phyloP scores from a whole-genome alignment of 2,113 vertebrate genomes.

The Lycaon pictus region DNA sequence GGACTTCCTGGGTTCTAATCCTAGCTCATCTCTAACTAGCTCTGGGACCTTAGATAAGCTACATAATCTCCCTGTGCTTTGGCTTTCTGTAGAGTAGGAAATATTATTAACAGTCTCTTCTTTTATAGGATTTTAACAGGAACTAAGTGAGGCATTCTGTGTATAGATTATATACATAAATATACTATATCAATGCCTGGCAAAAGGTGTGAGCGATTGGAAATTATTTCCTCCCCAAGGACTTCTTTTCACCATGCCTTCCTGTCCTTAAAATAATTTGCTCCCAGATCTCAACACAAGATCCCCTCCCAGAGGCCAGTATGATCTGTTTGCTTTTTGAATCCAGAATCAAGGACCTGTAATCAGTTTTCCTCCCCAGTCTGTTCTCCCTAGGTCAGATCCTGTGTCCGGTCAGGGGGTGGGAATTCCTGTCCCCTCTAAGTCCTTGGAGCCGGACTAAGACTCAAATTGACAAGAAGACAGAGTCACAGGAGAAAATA shows the following conservation, averaged over 20 bases:
- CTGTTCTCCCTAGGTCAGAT: constrained; percentile 19
- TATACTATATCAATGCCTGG: not conserved
- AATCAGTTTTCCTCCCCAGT: not conserved
- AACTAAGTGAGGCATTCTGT: not conserved
- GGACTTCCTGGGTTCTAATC: not conserved
- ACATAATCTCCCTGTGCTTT: not conserved
- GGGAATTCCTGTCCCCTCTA: not conserved
- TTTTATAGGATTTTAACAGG: not conserved
- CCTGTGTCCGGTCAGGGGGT: not conserved
- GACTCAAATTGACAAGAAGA: not conserved
- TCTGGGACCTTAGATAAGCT: not conserved
- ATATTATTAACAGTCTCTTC: not conserved
- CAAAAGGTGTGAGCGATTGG: not conserved
- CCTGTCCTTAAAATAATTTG: not conserved
- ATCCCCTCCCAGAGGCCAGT: not conserved
- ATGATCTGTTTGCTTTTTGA: constrained; percentile 17
- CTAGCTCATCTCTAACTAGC: not conserved
- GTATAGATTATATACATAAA: not conserved
- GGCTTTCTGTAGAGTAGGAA: not conserved
- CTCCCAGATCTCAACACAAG: constrained; percentile 9
- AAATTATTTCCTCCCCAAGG: not conserved
- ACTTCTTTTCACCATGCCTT: not conserved
- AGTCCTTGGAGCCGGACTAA: not conserved
- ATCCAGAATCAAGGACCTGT: constrained; percentile 5
- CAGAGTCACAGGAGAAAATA: not conserved